Evolutionary conservation across 2,797 vertebrate genomes (phyloP), one percentile per base, ranked within the genome.

Genomic region (Phoeniculus purpureus): DNA sequence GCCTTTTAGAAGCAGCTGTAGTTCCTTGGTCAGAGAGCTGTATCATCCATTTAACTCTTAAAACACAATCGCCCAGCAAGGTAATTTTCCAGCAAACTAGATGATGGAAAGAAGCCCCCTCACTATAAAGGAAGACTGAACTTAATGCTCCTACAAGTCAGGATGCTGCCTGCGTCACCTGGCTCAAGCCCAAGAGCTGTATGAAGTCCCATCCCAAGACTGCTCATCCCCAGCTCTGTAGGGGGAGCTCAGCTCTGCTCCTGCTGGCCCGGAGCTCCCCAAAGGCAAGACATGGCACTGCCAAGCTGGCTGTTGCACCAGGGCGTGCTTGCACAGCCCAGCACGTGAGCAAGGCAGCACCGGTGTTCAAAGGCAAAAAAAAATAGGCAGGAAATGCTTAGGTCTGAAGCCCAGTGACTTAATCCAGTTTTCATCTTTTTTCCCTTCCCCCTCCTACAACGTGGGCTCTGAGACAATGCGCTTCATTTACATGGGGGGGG

Each of bases 361-460:
- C 83, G 40, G 9, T 29, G 9, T 65, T 45, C 10, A 48, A 27
- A 17, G 12, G 8, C 23, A 27, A 26, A 29, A 56, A 43, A 6
- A 43, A 43, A 50, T 9, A 27, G 3, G 60, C 94, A 95, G 92
- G 94, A 95, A 96, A 88, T 61, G 89, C 83, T 95, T 74, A 75
- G 94, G 94, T 78, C 73, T 81, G 72, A 86, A 94, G 91, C 94
- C 94, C 90, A 94, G 92, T 85, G 93, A 92, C 72, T 95, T 95
- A 95, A 95, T 94, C 66, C 84, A 93, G 81, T 95, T 96, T 95
- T 89, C 92, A 90, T 58, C 62, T 56, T 61, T 90, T 43, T 82
- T 67, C 93, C 87, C 92, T 79, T 88, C 91, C 89, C 91, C 92
- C 94, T 91, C 51, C 61, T 56, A 55, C 47, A 87, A 66, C 1